These are phyloP conservation scores for Tringa solitaria DNA, from an alignment of 2,113 vertebrate species.

Conservation along the genomic window DNA sequence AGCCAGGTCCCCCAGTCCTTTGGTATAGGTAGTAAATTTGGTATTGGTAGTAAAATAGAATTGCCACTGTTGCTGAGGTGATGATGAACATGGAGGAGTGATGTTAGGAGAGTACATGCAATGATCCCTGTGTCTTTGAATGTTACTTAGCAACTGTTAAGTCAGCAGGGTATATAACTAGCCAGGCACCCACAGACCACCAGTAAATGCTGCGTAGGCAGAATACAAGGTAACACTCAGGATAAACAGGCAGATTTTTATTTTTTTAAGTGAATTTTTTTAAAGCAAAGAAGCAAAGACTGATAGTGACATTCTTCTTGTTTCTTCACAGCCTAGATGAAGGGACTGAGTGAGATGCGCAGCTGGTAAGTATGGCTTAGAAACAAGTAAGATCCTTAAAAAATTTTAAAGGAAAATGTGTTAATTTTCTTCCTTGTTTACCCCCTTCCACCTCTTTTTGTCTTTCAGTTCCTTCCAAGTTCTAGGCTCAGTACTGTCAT, in stretches of 20 bases:
- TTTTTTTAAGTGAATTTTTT: not conserved
- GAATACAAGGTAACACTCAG: not conserved
- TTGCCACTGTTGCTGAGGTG: not conserved
- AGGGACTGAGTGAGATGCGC: not conserved
- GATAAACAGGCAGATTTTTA: not conserved
- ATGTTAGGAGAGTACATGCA: not conserved
- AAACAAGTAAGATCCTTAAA: not conserved
- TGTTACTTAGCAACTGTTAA: not conserved
- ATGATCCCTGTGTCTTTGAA: not conserved
- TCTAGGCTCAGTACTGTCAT: not conserved
- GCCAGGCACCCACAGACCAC: not conserved
- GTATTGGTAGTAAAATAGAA: not conserved
- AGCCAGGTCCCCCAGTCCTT: not conserved
- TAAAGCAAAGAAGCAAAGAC: not conserved
- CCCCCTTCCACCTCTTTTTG: not conserved
- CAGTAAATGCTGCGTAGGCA: not conserved
- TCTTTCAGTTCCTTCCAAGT: not conserved
- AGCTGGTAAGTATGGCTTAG: not conserved
- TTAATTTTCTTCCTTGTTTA: not conserved
- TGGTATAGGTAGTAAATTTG: not conserved
- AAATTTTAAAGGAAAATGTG: not conserved
- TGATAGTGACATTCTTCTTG: not conserved
- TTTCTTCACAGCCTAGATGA: not conserved
- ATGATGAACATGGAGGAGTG: accelerated
- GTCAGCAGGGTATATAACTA: not conserved